phyloP scores from a whole-genome alignment of 2,113 vertebrate species.

The Epinephelus lanceolatus region DNA sequence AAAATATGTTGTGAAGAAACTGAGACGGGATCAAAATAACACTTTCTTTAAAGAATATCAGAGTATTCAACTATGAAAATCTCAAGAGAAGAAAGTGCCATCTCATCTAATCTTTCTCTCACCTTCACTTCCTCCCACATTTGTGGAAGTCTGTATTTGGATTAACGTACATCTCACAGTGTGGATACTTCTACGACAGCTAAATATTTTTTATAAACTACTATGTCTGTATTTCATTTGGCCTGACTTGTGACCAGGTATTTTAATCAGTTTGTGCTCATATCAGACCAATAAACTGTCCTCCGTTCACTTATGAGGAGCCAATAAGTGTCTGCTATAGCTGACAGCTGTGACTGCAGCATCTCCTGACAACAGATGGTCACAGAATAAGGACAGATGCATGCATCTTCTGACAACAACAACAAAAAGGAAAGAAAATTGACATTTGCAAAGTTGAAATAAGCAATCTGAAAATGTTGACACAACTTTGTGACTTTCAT shows the following conservation, averaged over 20 bases:
- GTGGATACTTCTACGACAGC: no score
- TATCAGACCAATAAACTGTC: slow-evolving; percentile 3
- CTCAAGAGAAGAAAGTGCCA: not conserved
- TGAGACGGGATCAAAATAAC: not conserved
- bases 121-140: not conserved
- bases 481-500: not conserved
- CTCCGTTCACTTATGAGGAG: not conserved
- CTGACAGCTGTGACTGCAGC: not conserved
- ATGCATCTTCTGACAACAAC: not conserved
- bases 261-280: not conserved
- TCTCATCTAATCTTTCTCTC: not conserved
- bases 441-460: not conserved
- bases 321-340: not conserved
- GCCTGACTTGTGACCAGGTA: not conserved
- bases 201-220: not conserved
- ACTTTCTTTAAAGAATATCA: not conserved
- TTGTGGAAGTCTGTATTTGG: not conserved
- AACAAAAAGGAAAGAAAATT: not conserved
- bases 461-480: not conserved
- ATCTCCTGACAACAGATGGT: not conserved
- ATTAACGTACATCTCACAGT: not conserved
- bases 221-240: not conserved
- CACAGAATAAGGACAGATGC: not conserved
- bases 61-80: not conserved
- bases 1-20: not conserved